Base-by-base conservation (phyloP, 2,797 vertebrate species). In the Pogonophryne albipinna region DNA sequence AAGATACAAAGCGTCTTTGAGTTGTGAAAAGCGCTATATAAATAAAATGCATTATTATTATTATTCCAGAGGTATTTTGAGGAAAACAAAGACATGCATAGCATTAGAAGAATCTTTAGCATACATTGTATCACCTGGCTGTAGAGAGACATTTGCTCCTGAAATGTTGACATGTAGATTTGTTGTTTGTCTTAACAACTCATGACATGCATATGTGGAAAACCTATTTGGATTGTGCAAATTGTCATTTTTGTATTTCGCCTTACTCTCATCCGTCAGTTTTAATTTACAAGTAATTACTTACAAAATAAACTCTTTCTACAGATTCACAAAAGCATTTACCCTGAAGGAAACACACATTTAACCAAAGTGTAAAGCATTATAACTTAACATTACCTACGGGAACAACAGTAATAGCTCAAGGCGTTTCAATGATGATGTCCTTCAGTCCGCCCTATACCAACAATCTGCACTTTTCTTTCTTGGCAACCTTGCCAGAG, bases 81-180 rank as follows among this genome's bases (percentile, higher is more conserved):
- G 17, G 12, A 58, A 88, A 79, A 82, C 59, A 85, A 82, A 79
- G 23, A 66, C 71, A 79, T 20, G 19, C 44, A 44, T 13, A 10
- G 23, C 8, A 38, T 71, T 80, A 13, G 80, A 77, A 56, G 19
- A 64, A 71, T 44, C 53, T 31, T 61, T 50, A 62, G 62, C 42
- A 23, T 74, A 64, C 74, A 23, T 68, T 77, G 68, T 42, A 38
- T 63, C 65, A 56, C 47, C 52, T 67, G 72, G 27, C 46, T 34
- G 55, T 19, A 6, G 44, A 31, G 10, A 19, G 12, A 58, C 19
- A 78, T 59, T 42, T 38, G 42, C 61, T 6, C 10, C 57, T 19
- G 31, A 64, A 57, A 45, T 27, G 50, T 49, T 52, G n/a, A 74
- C 20, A 34, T 53, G 50, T 27, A 23, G 45, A 78, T 74, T 66